phyloP scores from a whole-genome alignment of 2,888 invertebrate species.

The Omphaloscelis lunosa region DNA sequence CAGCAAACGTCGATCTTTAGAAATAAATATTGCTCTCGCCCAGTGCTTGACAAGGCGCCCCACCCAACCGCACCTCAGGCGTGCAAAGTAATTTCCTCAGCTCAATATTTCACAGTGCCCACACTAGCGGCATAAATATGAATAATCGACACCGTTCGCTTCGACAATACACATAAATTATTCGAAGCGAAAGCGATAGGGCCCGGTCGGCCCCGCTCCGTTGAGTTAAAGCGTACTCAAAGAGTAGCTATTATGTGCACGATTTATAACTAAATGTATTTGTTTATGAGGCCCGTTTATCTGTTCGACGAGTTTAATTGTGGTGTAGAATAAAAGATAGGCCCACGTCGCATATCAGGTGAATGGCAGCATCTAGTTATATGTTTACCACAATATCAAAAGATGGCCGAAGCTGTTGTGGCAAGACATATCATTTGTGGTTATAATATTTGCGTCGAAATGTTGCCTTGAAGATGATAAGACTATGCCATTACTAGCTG shows the following conservation, averaged over 20 bases:
- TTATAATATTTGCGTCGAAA: neutral
- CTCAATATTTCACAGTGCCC: conserved; percentile 79
- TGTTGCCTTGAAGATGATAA: neutral
- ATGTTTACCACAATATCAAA: conserved; percentile 12
- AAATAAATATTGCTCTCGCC: no score
- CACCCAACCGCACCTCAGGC: conserved; percentile 69
- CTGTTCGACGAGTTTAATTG: conserved; percentile 65
- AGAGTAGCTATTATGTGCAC: conserved; percentile 68
- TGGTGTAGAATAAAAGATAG: conserved; percentile 58
- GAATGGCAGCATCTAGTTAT: conserved; percentile 22
- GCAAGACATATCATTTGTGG: neutral
- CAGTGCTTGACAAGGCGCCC: neutral
- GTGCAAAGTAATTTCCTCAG: conserved; percentile 78
- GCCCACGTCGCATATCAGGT: conserved; percentile 5
- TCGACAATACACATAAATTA: conserved; percentile 82
- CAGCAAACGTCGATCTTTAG: neutral
- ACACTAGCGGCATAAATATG: conserved; percentile 82
- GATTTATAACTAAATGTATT: conserved; percentile 71
- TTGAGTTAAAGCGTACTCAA: conserved; percentile 65
- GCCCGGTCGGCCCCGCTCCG: conserved; percentile 63
- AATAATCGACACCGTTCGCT: conserved; percentile 80
- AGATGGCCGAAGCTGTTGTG: neutral
- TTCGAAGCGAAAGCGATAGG: conserved; percentile 76
- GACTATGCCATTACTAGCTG: neutral
- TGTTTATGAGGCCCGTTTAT: conserved; percentile 67